Conservation (phyloP, 1,140 invertebrate genomes). For the Microvelia longipes region DNA sequence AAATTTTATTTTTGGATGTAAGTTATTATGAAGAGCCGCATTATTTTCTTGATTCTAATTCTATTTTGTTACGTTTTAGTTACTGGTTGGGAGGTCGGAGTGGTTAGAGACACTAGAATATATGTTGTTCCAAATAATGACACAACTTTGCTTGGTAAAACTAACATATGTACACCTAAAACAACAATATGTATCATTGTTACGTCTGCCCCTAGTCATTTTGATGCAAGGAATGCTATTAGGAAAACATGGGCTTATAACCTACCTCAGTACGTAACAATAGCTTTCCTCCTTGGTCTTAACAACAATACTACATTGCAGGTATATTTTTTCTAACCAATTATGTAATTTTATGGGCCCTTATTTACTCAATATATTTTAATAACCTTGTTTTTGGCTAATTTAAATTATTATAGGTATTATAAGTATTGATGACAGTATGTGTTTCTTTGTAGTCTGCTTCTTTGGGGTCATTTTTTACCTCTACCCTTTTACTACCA, state of each 20-base stretch:
- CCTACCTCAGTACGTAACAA: conserved; percentile 25
- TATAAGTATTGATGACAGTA: too few species aligned
- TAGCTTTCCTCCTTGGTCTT: conserved; percentile 41
- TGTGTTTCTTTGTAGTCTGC: too few species aligned
- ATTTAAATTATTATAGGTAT: too few species aligned
- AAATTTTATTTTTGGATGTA: too few species aligned
- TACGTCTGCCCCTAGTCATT: conserved; percentile 51
- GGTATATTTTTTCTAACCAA: conserved; percentile 25
- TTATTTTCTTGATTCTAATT: background rate
- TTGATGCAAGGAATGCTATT: conserved; percentile 48
- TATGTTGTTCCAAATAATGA: conserved; percentile 54
- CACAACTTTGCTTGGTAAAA: conserved; percentile 45
- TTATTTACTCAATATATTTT: too few species aligned
- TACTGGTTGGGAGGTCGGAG: conserved; percentile 51
- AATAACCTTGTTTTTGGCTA: too few species aligned
- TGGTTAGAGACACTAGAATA: conserved; percentile 47
- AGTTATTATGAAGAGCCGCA: too few species aligned
- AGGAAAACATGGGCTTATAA: conserved; percentile 56
- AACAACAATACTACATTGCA: conserved; percentile 37
- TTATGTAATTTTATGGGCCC: too few species aligned
- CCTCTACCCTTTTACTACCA: too few species aligned
- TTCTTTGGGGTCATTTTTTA: too few species aligned
- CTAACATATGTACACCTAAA: conserved; percentile 37
- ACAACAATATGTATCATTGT: conserved; percentile 48
- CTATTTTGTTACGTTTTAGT: conserved; percentile 6